Evolutionary conservation across 2,113 vertebrate genomes (phyloP), one percentile per base, ranked within the genome.

Genomic region (Upupa epops): DNA sequence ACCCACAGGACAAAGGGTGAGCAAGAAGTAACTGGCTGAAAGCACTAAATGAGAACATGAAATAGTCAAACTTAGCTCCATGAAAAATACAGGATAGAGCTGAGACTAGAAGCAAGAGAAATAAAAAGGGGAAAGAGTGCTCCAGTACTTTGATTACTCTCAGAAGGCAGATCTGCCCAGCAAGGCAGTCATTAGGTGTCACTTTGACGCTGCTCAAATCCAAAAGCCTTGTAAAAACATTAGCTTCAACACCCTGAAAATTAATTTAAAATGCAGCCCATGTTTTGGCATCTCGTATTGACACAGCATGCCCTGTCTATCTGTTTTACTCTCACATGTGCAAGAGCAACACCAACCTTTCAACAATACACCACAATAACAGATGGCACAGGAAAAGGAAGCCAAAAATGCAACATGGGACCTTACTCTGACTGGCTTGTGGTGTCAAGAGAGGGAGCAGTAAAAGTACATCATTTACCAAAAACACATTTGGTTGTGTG

Each of bases 311-410:
- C 68, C 80, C 75, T 73, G 61, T 94, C 91, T 94, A 64, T 93
- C 61, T 90, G 93, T 90, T 94, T 93, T 89, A 92, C 7, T 95
- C 84, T 93, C 92, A 89, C 78, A 92, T 74, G 75, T 87, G 90
- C 89, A 93, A 75, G 13, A 87, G 46, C 52, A 95, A 85, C 74
- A 95, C 34, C 82, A 90, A 45, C 78, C 81, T 95, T 94, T 95
- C 92, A 92, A 79, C 49, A 29, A 34, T 56, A 74, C 40, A 76
- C 46, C 75, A 92, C 90, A 95, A 93, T 77, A 96, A 95, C 94
- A 95, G 94, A 96, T 95, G 94, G 90, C 64, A 74, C 66, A 79
- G 32, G 40, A 86, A 92, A 76, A 93, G 21, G 22, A 71, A 96
- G 90, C 93, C 81, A 95, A 71, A 91, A 92, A 59, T 61, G 24